Conservation (phyloP, 2,797 vertebrate genomes). For the Characodon lateralis region DNA sequence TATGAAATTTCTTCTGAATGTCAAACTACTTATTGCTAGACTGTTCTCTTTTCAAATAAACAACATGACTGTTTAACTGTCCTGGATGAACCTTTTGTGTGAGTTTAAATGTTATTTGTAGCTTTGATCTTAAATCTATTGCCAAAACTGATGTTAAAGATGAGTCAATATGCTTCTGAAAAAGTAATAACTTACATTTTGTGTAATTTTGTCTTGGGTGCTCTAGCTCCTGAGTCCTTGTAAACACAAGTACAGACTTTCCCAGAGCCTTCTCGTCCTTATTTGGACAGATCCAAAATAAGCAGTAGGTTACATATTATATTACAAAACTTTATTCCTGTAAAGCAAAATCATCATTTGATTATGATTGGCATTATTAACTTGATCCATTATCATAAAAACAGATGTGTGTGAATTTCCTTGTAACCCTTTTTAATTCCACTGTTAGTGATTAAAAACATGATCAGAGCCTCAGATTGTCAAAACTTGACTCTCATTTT, state of each 20-base stretch:
- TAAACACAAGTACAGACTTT: neutral
- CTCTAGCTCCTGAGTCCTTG: neutral
- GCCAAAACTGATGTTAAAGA: neutral
- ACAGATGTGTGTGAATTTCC: no score
- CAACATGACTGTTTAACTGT: conserved; percentile 48
- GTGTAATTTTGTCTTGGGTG: neutral
- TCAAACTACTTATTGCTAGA: conserved; percentile 48
- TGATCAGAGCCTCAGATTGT: neutral
- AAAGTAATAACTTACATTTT: neutral
- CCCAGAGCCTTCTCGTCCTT: neutral
- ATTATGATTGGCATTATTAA: no score
- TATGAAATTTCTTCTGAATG: conserved; percentile 37
- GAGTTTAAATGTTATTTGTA: neutral
- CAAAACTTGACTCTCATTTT: no score
- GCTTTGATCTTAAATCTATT: neutral
- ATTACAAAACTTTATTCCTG: no score
- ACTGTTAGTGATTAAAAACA: neutral
- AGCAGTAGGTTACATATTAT: neutral
- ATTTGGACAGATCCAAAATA: neutral
- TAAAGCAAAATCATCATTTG: neutral
- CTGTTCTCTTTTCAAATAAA: conserved; percentile 64
- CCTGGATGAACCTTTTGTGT: neutral
- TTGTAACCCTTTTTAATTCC: neutral
- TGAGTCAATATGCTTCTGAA: neutral
- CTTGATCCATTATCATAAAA: no score